Evolutionary conservation across 2,113 vertebrate genomes (phyloP).

Genomic region (Chinchilla lanigera): DNA sequence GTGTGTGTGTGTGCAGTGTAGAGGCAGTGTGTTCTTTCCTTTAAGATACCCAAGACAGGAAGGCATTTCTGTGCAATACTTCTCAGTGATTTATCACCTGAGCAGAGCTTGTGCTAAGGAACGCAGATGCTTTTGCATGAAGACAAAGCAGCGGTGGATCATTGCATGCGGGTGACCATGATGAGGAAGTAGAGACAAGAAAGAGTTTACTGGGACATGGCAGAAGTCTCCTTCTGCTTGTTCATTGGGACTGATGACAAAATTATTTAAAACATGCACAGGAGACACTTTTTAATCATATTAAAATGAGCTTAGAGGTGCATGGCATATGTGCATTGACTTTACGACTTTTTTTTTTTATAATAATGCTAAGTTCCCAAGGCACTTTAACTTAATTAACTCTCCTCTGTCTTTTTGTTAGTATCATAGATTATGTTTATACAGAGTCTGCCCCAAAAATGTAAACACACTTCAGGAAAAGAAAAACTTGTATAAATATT

Average conservation of each 20-base stretch:
- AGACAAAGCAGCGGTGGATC: neutral
- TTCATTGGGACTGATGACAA: too few species aligned
- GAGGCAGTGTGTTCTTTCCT: neutral
- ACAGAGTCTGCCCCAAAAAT: neutral
- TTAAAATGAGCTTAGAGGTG: neutral
- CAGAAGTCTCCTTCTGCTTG: neutral
- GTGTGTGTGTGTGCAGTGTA: neutral
- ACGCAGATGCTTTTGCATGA: neutral
- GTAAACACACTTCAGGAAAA: neutral
- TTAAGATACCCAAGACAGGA: neutral
- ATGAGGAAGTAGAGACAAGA: neutral
- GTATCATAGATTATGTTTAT: neutral
- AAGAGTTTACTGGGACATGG: neutral
- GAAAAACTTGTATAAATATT: neutral
- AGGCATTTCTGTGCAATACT: neutral
- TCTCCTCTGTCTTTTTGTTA: neutral
- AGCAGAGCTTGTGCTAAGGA: neutral
- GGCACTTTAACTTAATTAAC: neutral
- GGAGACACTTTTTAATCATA: too few species aligned
- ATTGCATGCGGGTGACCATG: too few species aligned
- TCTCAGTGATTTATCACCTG: neutral
- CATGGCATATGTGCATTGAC: too few species aligned
- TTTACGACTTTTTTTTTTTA: neutral
- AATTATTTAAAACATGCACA: neutral
- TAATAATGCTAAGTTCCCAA: neutral